Conservation (phyloP, 2,888 invertebrate species). For the Cephus pygmeus region DNA sequence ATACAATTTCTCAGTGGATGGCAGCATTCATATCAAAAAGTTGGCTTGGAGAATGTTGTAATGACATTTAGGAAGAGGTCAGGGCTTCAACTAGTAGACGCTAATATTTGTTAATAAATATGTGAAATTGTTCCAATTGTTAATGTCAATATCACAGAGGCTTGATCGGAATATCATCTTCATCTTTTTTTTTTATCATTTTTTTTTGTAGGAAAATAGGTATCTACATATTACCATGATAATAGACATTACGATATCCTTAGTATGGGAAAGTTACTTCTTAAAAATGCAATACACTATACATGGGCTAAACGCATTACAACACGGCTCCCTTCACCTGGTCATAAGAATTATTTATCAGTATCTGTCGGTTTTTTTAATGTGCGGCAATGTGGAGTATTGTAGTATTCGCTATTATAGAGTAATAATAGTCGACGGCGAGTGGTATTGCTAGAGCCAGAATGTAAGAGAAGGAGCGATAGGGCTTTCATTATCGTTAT, state of each 20-base stretch:
- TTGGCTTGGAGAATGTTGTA: slow-evolving; percentile 63
- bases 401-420: slow-evolving; percentile 52
- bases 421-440: slow-evolving; percentile 50
- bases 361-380: slow-evolving; percentile 51
- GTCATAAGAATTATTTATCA: slow-evolving; percentile 57
- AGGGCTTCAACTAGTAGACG: slow-evolving; percentile 47
- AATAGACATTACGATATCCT: slow-evolving; percentile 45
- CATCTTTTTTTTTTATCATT: slow-evolving; percentile 33
- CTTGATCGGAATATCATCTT: slow-evolving; percentile 59
- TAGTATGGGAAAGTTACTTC: slow-evolving; percentile 44
- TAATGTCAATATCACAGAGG: slow-evolving; percentile 64
- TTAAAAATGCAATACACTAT: slow-evolving; percentile 65
- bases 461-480: slow-evolving; percentile 60
- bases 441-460: slow-evolving; percentile 60
- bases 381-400: slow-evolving; percentile 63
- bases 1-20: slow-evolving; percentile 60
- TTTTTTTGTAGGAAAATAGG: slow-evolving; percentile 63
- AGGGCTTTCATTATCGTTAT: slow-evolving; percentile 43
- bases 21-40: slow-evolving; percentile 63
- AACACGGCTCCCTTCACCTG: slow-evolving; percentile 61
- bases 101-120: slow-evolving; percentile 53
- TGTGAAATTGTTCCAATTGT: slow-evolving; percentile 60
- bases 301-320: slow-evolving; percentile 65
- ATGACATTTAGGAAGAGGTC: slow-evolving; percentile 61
- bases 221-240: slow-evolving; percentile 62